Conservation (phyloP, 2,113 vertebrate genomes). For the Eonycteris spelaea region DNA sequence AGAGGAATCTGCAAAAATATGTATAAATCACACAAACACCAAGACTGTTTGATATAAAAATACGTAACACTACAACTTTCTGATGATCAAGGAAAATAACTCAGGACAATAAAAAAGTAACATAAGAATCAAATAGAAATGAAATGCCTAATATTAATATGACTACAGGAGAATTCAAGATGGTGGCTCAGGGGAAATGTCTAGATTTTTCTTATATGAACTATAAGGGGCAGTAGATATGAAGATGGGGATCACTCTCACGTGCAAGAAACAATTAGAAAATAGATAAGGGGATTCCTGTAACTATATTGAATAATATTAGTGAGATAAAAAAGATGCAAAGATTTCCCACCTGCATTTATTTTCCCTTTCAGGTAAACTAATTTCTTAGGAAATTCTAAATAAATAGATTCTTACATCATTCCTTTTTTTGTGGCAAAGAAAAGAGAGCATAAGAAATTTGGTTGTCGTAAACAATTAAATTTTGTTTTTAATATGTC, state of each 20-base stretch:
- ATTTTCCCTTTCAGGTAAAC: slow-evolving; percentile 54
- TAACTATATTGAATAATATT: background rate
- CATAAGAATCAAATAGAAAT: background rate
- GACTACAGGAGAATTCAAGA: slow-evolving; percentile 12
- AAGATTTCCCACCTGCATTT: slow-evolving; percentile 34
- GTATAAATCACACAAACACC: background rate
- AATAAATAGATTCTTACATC: slow-evolving; percentile 12
- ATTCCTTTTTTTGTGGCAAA: slow-evolving; percentile 30
- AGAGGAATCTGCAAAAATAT: background rate
- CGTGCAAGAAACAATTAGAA: slow-evolving; percentile 21
- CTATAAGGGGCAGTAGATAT: background rate
- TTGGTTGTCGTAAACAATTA: slow-evolving; percentile 1
- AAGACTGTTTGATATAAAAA: background rate
- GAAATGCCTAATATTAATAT: slow-evolving; percentile 26
- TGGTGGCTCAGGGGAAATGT: background rate
- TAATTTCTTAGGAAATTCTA: slow-evolving; percentile 32
- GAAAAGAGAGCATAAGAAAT: background rate
- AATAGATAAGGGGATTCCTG: background rate
- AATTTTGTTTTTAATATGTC: slow-evolving; percentile 22
- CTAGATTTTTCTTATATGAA: background rate
- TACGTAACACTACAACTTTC: slow-evolving; percentile 13
- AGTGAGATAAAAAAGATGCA: background rate
- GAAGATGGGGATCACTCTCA: background rate
- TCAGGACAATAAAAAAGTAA: slow-evolving; percentile 30
- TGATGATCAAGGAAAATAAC: slow-evolving; percentile 8